Evolutionary conservation across 2,888 invertebrate genomes (phyloP).

Genomic region (Volucella inanis): DNA sequence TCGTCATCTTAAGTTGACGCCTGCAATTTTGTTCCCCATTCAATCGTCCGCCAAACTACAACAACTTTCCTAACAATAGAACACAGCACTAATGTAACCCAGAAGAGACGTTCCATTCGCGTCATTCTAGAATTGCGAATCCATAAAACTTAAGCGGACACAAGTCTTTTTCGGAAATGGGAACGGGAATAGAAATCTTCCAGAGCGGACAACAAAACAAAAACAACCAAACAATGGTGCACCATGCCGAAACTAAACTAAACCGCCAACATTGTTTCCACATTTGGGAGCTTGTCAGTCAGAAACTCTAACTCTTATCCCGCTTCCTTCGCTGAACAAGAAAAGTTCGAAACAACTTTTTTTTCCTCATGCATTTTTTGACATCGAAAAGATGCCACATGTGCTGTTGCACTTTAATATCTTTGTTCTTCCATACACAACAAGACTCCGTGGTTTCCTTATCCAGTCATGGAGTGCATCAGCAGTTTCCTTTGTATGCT

Average conservation of each 20-base stretch:
- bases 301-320: neutral
- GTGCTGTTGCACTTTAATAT: conserved; percentile 49
- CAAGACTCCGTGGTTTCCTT: conserved; percentile 47
- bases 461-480: conserved; percentile 16
- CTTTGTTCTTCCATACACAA: conserved; percentile 14
- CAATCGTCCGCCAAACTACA: conserved; percentile 17
- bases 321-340: conserved; percentile 23
- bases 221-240: conserved; percentile 49
- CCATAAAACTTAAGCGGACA: conserved; percentile 58
- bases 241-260: conserved; percentile 9
- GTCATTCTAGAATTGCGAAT: conserved; percentile 1
- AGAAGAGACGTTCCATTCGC: conserved; percentile 1
- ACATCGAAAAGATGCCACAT: conserved; percentile 66
- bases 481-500: conserved; percentile 47
- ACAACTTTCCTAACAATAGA: conserved; percentile 41
- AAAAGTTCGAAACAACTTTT: conserved; percentile 41
- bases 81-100: conserved; percentile 35
- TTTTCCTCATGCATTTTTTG: conserved; percentile 17
- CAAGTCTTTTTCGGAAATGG: conserved; percentile 7
- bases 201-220: conserved; percentile 14
- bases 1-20: neutral
- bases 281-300: conserved; percentile 58
- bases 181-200: conserved; percentile 30
- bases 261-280: conserved; percentile 67
- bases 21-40: neutral